Conservation (phyloP, 2,888 invertebrate species). For the Dilophus febrilis region DNA sequence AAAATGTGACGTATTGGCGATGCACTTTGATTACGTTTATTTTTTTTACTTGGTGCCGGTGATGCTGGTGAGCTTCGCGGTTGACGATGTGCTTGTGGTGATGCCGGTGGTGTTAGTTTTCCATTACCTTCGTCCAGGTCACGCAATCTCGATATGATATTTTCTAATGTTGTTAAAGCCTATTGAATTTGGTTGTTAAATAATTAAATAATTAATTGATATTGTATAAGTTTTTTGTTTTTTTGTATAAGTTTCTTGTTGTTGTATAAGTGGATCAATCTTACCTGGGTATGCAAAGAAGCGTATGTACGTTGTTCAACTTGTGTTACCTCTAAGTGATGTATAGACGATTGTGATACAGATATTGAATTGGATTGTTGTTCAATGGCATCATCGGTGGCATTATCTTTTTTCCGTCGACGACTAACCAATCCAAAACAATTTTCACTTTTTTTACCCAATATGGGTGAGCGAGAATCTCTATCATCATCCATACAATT, state of each 20-base stretch:
- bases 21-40: slow-evolving; percentile 56
- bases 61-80: slow-evolving; percentile 63
- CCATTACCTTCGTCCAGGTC: slow-evolving; percentile 35
- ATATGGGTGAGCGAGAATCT: slow-evolving; percentile 18
- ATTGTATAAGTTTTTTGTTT: too few species aligned
- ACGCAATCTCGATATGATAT: slow-evolving; percentile 36
- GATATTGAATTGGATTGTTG: slow-evolving; percentile 2
- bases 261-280: too few species aligned
- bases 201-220: too few species aligned
- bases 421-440: slow-evolving; percentile 27
- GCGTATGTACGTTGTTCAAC: slow-evolving; percentile 29
- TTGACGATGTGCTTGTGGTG: slow-evolving; percentile 40
- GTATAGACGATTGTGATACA: slow-evolving; percentile 1
- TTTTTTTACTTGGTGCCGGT: slow-evolving; percentile 53
- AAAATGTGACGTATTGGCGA: slow-evolving; percentile 67
- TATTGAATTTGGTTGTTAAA: too few species aligned
- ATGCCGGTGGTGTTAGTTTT: slow-evolving; percentile 31
- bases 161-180: slow-evolving; percentile 40
- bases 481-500: slow-evolving; percentile 15
- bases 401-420: slow-evolving; percentile 23
- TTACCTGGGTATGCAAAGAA: slow-evolving; percentile 29
- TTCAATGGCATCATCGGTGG: slow-evolving; percentile 4
- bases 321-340: slow-evolving; percentile 23
- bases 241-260: too few species aligned
- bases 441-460: slow-evolving; percentile 25